Base-by-base conservation (phyloP, 1,140 invertebrate species). In the Drosophila tsacasi region DNA sequence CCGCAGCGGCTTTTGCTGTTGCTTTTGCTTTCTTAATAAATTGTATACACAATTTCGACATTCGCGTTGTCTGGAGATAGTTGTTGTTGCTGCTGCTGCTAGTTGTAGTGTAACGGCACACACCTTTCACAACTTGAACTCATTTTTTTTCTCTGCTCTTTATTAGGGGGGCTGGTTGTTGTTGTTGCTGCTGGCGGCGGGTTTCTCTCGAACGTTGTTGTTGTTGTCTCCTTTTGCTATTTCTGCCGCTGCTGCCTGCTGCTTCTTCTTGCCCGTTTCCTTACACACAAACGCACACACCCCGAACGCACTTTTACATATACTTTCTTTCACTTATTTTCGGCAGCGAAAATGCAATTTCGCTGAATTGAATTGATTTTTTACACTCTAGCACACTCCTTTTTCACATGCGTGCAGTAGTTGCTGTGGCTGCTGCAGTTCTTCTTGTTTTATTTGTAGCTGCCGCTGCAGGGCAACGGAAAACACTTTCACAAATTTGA, bases 41-140 rank as follows among this genome's bases (percentile, higher is more conserved):
- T 85, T 91, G 85, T 84, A 63, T 85, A 86, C 86, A 81, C 82
- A 82, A 77, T 91, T 89, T 86, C 83, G 60, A 86, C 73, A 91
- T 74, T 82, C 50, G 71, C 72, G 74, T 73, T 63, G 76, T 46
- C 52, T 84, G 65, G 74, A 68, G 57, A 55, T 55, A 61, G 49
- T 40, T 59, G 35, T 39, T 76, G 59, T 49, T 78, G 66, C 25
- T 68, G 40, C 47, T 67, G 52, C 55, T 79, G 67, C 58, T 76
- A 64, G 72, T 77, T 67, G 66, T 83, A 83, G 54, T 80, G 76
- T 86, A 91, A 83, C 86, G 83, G 83, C 83, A 91, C 89, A 91
- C 89, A 91, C 89, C 89, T 91, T 91, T 91, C 89, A 89, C 89
- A 91, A 91, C 89, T 91, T 83, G 89, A 91, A 91, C 89, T 91